These are phyloP conservation scores for Agriopis marginaria DNA, from an alignment of 2,888 invertebrate genomes.

Conservation along the genomic window DNA sequence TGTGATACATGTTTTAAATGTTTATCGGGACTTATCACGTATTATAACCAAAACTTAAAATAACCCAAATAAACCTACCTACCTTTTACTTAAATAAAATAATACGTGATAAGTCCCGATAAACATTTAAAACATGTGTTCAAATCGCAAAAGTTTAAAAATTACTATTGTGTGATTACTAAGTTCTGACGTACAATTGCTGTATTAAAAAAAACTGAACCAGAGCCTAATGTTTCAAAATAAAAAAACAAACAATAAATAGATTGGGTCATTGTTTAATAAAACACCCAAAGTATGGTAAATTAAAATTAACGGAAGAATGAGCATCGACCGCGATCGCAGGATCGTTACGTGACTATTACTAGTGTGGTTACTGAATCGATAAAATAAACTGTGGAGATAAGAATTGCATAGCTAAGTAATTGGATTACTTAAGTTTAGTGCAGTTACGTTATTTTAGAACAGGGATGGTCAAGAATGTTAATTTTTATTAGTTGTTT, in stretches of 20 bases:
- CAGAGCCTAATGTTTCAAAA: too few species aligned
- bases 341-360: constrained; percentile 59
- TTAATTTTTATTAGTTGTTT: constrained; percentile 15
- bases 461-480: constrained; percentile 27
- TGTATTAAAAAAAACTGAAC: too few species aligned
- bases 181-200: too few species aligned
- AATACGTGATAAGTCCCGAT: too few species aligned
- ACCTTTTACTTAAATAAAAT: too few species aligned
- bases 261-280: background rate
- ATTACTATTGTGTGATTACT: too few species aligned
- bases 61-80: too few species aligned
- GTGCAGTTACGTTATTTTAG: constrained; percentile 41
- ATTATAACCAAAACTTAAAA: too few species aligned
- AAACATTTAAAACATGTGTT: too few species aligned
- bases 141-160: too few species aligned
- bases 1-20: too few species aligned
- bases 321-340: constrained; percentile 63
- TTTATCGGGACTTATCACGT: too few species aligned
- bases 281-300: constrained; percentile 47
- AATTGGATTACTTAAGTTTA: constrained; percentile 61
- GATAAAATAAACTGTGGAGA: constrained; percentile 64
- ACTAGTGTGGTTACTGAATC: constrained; percentile 71
- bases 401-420: constrained; percentile 58
- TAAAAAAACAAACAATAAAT: background rate
- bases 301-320: constrained; percentile 81